Evolutionary conservation across 2,113 vertebrate genomes (phyloP).

Genomic region (Datnioides undecimradiatus): DNA sequence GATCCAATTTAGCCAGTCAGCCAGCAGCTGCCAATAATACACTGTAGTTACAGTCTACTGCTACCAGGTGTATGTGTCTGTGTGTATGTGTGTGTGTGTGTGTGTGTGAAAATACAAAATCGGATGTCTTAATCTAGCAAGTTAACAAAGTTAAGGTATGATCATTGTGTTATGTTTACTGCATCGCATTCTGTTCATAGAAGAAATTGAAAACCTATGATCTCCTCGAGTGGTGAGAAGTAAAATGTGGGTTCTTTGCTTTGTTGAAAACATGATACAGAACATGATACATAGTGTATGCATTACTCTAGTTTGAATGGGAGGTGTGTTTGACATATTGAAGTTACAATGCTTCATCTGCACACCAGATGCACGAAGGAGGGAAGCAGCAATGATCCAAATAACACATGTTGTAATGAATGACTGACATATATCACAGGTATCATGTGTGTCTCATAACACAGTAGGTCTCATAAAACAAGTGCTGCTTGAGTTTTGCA

Average conservation of each 20-base stretch:
- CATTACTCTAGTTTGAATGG: background rate
- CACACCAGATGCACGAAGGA: background rate
- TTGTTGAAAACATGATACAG: too few relatives aligned
- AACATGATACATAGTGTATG: too few relatives aligned
- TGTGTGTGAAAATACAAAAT: too few relatives aligned
- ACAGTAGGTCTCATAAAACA: background rate
- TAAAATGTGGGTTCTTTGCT: too few relatives aligned
- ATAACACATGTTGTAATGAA: conserved; percentile 5
- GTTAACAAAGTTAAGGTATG: too few relatives aligned
- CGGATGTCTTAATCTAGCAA: too few relatives aligned
- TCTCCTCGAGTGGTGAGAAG: too few relatives aligned
- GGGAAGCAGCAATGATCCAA: conserved; percentile 3
- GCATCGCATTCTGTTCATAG: too few relatives aligned
- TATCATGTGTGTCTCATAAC: background rate
- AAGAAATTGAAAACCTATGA: too few relatives aligned
- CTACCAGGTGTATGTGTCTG: background rate
- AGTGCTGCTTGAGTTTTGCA: conserved; percentile 7
- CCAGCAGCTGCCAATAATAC: conserved; percentile 1
- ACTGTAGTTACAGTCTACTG: conserved; percentile 2
- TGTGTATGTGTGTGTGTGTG: conserved; percentile 3
- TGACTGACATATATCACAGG: background rate
- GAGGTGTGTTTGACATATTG: background rate
- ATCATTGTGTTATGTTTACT: too few relatives aligned
- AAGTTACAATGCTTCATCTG: too few relatives aligned
- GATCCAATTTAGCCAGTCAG: conserved; percentile 22